Percentiles rank a stretch among this genome's conserved stretches.
These are phyloP conservation scores for Gonatopus flavifemur DNA, from an alignment of 1,140 invertebrate species.

Conservation along the genomic window DNA sequence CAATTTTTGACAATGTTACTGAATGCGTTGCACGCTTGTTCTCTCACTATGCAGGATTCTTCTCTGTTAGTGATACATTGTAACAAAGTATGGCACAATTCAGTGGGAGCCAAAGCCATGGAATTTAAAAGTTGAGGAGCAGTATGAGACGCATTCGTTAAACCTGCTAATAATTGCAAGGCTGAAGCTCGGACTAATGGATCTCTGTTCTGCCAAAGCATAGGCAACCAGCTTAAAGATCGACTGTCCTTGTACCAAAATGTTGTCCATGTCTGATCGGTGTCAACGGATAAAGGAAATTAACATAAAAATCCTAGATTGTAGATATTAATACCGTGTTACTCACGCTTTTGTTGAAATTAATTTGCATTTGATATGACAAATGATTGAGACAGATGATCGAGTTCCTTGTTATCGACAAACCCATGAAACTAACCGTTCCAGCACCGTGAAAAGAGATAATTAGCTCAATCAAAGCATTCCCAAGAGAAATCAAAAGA, in stretches of 20 bases:
- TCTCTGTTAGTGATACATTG: constrained; percentile 37
- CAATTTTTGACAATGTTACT: constrained; percentile 46
- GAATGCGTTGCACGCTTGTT: constrained; percentile 49
- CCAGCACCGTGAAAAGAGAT: constrained; percentile 58
- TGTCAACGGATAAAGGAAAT: constrained; percentile 8
- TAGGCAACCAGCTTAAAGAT: constrained; percentile 51
- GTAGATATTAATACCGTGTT: background rate
- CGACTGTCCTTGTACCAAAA: constrained; percentile 47
- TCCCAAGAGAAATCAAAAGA: constrained; percentile 37
- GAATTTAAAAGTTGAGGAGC: constrained; percentile 50
- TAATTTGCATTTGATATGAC: constrained; percentile 55
- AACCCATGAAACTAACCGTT: constrained; percentile 59
- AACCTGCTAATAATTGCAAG: constrained; percentile 56
- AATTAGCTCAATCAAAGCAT: constrained; percentile 55
- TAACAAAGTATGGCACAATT: constrained; percentile 42
- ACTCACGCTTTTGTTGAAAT: constrained; percentile 51
- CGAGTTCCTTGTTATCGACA: constrained; percentile 60
- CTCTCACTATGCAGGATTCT: constrained; percentile 49
- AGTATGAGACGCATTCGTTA: constrained; percentile 46
- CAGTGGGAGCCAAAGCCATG: constrained; percentile 37
- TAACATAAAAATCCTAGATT: background rate
- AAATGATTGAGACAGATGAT: constrained; percentile 62
- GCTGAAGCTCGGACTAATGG: constrained; percentile 58
- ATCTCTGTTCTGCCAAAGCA: constrained; percentile 58
- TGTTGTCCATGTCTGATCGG: constrained; percentile 39